phyloP scores from a whole-genome alignment of 2,113 vertebrate species.

The Sarotherodon lohbergeri region DNA sequence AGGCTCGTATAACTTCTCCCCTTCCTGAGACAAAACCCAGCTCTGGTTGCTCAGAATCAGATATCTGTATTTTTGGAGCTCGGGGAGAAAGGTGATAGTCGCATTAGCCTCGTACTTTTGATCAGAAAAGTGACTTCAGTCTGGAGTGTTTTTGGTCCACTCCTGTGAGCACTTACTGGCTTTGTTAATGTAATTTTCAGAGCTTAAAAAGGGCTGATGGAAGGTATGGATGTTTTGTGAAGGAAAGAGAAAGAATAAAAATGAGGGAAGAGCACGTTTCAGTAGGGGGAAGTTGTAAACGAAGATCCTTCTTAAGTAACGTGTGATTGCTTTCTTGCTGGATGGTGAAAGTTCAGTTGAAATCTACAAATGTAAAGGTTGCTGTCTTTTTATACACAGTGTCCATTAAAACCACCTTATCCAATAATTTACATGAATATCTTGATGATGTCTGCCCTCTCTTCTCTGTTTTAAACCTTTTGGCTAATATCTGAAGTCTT shows the following conservation, averaged over 20 bases:
- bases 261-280: background rate
- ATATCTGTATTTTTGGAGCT: slow-evolving; percentile 61
- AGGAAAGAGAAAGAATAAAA: background rate
- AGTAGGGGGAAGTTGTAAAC: background rate
- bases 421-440: background rate
- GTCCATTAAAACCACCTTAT: background rate
- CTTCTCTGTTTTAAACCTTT: background rate
- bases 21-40: slow-evolving; percentile 45
- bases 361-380: background rate
- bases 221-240: background rate
- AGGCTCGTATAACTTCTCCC: slow-evolving; percentile 43
- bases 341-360: background rate
- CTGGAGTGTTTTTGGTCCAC: slow-evolving; percentile 18
- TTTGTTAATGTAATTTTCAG: background rate
- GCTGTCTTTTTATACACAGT: background rate
- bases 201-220: background rate
- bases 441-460: background rate
- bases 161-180: background rate
- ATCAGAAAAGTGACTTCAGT: slow-evolving; percentile 40
- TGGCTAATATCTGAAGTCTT: background rate
- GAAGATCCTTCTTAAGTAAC: background rate
- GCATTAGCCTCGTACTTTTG: slow-evolving; percentile 37
- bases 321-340: background rate
- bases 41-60: slow-evolving; percentile 61
- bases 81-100: slow-evolving; percentile 43